These are phyloP conservation scores for Trichogramma dendrolimi DNA, from an alignment of 2,888 invertebrate species.

Conservation along the genomic window DNA sequence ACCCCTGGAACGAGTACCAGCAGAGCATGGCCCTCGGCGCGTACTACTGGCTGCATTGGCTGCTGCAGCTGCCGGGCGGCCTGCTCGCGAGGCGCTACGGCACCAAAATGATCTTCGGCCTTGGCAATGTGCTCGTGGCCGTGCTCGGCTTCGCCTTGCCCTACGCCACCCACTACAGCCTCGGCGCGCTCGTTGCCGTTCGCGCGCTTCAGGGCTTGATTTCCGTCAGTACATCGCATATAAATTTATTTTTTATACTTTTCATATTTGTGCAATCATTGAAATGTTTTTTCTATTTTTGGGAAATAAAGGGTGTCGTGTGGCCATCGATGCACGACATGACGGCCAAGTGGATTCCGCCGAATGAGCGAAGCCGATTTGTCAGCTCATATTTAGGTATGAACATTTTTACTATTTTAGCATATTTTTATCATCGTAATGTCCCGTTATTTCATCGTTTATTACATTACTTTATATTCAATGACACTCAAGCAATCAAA, in stretches of 20 bases:
- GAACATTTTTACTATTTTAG: conserved; percentile 6
- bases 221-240: conserved; percentile 10
- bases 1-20: conserved; percentile 64
- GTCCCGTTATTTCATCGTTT: too few relatives aligned
- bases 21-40: conserved; percentile 64
- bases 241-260: neutral
- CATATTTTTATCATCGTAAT: too few relatives aligned
- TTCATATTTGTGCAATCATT: neutral
- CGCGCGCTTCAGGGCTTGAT: conserved; percentile 65
- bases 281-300: conserved; percentile 12
- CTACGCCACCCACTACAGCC: conserved; percentile 59
- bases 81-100: conserved; percentile 66
- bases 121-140: conserved; percentile 62
- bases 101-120: conserved; percentile 67
- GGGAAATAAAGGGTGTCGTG: conserved; percentile 57
- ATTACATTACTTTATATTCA: too few relatives aligned
- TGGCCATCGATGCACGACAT: conserved; percentile 78
- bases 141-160: conserved; percentile 66
- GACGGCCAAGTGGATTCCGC: conserved; percentile 79
- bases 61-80: conserved; percentile 70
- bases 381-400: conserved; percentile 61
- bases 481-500: too few relatives aligned
- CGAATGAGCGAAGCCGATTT: conserved; percentile 71
- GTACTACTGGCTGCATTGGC: conserved; percentile 71
- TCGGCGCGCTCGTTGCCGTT: conserved; percentile 57